phyloP scores from a whole-genome alignment of 2,797 vertebrate genomes.

The Gephyroberyx darwinii region DNA sequence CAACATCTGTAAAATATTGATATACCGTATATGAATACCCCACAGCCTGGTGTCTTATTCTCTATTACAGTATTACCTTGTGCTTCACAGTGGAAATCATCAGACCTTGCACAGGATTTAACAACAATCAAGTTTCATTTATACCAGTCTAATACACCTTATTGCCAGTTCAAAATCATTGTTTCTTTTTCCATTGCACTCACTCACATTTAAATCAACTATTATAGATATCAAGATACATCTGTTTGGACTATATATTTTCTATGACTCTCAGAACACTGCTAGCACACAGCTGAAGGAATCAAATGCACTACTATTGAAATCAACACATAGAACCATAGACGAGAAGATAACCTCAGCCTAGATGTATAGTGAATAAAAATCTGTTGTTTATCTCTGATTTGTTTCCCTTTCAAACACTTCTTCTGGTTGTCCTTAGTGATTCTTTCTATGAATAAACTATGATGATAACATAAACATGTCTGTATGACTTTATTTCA shows the following conservation, averaged over 20 bases:
- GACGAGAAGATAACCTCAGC: neutral
- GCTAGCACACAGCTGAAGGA: conserved; percentile 25
- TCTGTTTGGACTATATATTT: neutral
- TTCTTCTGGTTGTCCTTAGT: neutral
- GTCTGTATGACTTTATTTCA: neutral
- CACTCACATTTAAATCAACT: neutral
- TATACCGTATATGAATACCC: neutral
- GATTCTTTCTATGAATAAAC: neutral
- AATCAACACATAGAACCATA: neutral
- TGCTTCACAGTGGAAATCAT: neutral
- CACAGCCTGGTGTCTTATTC: no score
- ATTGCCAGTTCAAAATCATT: no score
- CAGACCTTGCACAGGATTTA: neutral
- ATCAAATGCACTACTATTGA: neutral
- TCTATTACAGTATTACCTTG: no score
- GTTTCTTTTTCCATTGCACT: neutral
- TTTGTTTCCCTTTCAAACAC: neutral
- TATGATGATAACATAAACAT: neutral
- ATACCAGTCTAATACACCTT: neutral
- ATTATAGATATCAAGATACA: neutral
- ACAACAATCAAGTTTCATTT: neutral
- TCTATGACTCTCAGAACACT: conserved; percentile 12
- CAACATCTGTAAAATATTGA: neutral
- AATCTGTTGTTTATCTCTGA: neutral
- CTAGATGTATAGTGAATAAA: no score